These are phyloP conservation scores for Drosophila repletoides DNA, from an alignment of 1,140 invertebrate species.

Conservation along the genomic window DNA sequence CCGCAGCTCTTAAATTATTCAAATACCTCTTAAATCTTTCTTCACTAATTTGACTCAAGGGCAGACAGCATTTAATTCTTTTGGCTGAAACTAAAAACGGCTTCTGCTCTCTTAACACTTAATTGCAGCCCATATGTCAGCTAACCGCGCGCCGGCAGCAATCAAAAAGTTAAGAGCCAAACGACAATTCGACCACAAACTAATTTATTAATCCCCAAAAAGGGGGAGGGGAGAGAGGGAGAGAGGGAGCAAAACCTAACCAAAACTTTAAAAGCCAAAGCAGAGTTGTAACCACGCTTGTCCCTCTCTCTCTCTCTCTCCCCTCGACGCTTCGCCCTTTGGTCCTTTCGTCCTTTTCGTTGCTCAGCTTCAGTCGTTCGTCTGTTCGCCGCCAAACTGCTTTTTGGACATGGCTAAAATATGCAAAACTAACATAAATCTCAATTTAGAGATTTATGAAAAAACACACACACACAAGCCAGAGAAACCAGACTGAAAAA, in stretches of 20 bases:
- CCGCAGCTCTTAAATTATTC: too few relatives aligned
- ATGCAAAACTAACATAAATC: slow-evolving; percentile 81
- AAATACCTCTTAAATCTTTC: not conserved
- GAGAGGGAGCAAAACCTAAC: not conserved
- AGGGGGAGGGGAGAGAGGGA: not conserved
- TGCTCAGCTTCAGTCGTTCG: not conserved
- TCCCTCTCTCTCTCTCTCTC: slow-evolving; percentile 5
- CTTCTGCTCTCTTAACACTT: slow-evolving; percentile 33
- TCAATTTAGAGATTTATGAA: slow-evolving; percentile 81
- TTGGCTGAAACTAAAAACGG: slow-evolving; percentile 6
- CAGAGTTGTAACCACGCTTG: slow-evolving; percentile 34
- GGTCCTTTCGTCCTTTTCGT: not conserved
- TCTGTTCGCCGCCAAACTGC: slow-evolving; percentile 59
- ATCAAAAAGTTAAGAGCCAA: slow-evolving; percentile 77
- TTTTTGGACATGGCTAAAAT: slow-evolving; percentile 77
- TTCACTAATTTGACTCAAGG: not conserved
- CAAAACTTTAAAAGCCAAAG: slow-evolving; percentile 49
- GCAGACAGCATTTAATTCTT: not conserved
- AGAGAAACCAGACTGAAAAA: slow-evolving; percentile 28
- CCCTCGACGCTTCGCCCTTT: slow-evolving; percentile 11
- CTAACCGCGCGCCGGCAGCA: slow-evolving; percentile 54
- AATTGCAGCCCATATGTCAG: slow-evolving; percentile 70
- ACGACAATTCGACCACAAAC: slow-evolving; percentile 75
- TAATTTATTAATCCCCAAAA: slow-evolving; percentile 72
- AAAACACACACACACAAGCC: slow-evolving; percentile 35